A percentile compares a stretch with the other conserved stretches of the same genome.
Evolutionary conservation across 64 coral and sea anemone species (phyloP).

Genomic region (Platygyra sinensis): DNA sequence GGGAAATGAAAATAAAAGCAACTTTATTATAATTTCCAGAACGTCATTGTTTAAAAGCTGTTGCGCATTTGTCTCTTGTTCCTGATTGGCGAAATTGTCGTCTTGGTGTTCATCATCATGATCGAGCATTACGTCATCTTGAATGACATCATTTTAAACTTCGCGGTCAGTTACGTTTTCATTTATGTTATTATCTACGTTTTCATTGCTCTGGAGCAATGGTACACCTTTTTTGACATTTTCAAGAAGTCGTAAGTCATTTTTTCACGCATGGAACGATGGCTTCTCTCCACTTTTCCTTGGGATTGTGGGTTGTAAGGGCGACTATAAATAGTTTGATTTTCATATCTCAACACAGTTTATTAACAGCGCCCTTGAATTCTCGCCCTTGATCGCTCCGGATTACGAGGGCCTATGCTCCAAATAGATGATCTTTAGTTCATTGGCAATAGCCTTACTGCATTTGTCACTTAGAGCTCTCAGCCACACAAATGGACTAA

Average conservation of each 20-base stretch:
- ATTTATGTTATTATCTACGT: too few relatives aligned
- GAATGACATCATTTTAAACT: not conserved
- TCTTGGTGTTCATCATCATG: not conserved
- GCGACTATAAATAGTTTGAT: too few relatives aligned
- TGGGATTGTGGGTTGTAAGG: slow-evolving; percentile 28
- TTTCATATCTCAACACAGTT: too few relatives aligned
- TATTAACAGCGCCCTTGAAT: too few relatives aligned
- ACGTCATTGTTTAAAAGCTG: slow-evolving; percentile 41
- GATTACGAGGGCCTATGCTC: not conserved
- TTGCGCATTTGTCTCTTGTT: not conserved
- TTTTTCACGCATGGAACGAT: slow-evolving; percentile 12
- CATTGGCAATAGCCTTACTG: not conserved
- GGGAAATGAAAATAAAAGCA: slow-evolving; percentile 17
- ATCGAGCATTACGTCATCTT: not conserved
- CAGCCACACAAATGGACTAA: slow-evolving; percentile 15
- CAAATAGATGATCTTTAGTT: not conserved
- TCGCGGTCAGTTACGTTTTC: too few relatives aligned
- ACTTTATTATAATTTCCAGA: slow-evolving; percentile 38
- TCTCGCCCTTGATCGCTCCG: slow-evolving; percentile 17
- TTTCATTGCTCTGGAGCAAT: too few relatives aligned
- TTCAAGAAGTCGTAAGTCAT: slow-evolving; percentile 35
- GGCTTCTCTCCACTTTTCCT: not conserved
- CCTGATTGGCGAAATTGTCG: not conserved
- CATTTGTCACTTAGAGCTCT: not conserved
- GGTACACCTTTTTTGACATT: slow-evolving; percentile 31